Conservation (phyloP, 2,113 vertebrate genomes). For the Larimichthys polyactis region DNA sequence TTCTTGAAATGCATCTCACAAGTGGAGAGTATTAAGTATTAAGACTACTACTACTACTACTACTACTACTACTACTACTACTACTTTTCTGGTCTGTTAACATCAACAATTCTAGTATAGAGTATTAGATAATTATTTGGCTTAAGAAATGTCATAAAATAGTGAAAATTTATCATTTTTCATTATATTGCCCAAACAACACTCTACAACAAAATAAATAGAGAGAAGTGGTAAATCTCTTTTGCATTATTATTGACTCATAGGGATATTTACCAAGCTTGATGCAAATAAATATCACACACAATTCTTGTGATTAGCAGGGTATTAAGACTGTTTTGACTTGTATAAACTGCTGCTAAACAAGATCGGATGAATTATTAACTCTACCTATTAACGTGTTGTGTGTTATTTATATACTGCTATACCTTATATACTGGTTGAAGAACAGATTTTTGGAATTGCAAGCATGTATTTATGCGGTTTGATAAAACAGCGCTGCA, state of each 20-base stretch:
- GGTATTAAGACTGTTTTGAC: not conserved
- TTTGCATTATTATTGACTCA: not conserved
- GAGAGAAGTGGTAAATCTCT: not conserved
- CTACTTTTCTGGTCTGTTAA: not conserved
- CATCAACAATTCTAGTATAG: not conserved
- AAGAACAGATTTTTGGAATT: not conserved
- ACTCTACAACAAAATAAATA: no score
- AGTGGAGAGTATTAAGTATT: no score
- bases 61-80: no score
- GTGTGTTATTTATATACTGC: no score
- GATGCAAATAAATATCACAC: not conserved
- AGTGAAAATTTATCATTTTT: not conserved
- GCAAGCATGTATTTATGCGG: not conserved
- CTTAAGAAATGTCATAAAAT: not conserved
- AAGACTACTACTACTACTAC: not conserved
- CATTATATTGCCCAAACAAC: not conserved
- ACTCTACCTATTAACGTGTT: not conserved
- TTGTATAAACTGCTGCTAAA: not conserved
- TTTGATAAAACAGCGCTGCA: not conserved
- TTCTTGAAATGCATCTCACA: not conserved
- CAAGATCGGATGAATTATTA: not conserved
- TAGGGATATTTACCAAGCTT: not conserved
- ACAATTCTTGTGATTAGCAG: not conserved
- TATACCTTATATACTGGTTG: not conserved
- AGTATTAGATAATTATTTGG: not conserved